Evolutionary conservation across 2,888 invertebrate species (phyloP).

Genomic region (Norana najaformis): DNA sequence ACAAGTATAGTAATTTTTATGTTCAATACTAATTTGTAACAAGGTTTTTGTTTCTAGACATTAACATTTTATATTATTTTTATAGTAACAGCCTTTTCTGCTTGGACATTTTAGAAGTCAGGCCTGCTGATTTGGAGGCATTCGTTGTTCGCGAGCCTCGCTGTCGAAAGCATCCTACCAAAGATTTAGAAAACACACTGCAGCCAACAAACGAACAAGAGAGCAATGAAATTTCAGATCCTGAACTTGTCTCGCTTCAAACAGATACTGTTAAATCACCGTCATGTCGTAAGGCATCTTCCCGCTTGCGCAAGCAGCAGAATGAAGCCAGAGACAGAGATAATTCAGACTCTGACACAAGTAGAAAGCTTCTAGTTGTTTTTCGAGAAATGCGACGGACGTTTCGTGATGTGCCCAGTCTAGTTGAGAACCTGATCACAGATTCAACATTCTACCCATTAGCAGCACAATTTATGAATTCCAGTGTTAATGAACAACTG

Average conservation of each 20-base stretch:
- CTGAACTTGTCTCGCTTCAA: not conserved
- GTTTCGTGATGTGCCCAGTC: conserved; percentile 8
- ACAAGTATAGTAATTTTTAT: not conserved
- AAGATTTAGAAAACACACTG: not conserved
- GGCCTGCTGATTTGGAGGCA: not conserved
- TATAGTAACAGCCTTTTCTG: not conserved
- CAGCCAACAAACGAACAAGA: conserved; percentile 7
- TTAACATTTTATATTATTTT: not conserved
- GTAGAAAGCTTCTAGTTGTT: conserved; percentile 22
- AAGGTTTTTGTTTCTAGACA: not conserved
- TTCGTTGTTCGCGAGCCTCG: conserved; percentile 15
- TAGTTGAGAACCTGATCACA: not conserved
- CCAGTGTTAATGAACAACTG: not conserved
- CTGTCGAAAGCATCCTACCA: not conserved
- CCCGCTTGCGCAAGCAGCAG: not conserved
- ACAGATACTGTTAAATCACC: not conserved
- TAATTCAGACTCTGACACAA: conserved; percentile 8
- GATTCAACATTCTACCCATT: not conserved
- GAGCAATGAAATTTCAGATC: not conserved
- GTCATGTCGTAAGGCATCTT: not conserved
- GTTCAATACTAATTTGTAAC: not conserved
- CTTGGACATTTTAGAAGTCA: conserved; percentile 13
- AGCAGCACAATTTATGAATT: not conserved
- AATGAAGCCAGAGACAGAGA: not conserved
- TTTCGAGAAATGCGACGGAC: conserved; percentile 19